Evolutionary conservation across 2,888 invertebrate species (phyloP).

Genomic region (Shargacucullia verbasci): DNA sequence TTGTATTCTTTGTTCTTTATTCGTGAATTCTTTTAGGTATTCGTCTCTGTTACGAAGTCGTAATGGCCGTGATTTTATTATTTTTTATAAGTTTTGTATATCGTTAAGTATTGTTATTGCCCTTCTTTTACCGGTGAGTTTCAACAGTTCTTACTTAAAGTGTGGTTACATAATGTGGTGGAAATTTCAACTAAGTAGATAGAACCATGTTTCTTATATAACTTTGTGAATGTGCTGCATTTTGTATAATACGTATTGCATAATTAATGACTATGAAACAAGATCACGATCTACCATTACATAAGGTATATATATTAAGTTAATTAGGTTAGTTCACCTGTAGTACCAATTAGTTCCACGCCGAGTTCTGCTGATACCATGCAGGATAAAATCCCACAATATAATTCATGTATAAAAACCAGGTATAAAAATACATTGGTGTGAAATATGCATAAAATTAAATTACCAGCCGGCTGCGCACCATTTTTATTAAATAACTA

Average conservation of each 20-base stretch:
- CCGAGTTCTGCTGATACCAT: background rate
- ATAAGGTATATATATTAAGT: too few species aligned
- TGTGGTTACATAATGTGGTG: too few species aligned
- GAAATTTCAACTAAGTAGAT: too few species aligned
- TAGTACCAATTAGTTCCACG: too few species aligned
- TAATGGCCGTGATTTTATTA: slow-evolving; percentile 43
- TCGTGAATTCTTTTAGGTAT: slow-evolving; percentile 46
- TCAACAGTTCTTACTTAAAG: too few species aligned
- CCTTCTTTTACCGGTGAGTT: slow-evolving; percentile 2
- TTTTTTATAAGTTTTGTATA: slow-evolving; percentile 45
- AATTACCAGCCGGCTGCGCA: slow-evolving; percentile 35
- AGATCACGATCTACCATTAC: too few species aligned
- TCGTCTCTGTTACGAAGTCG: slow-evolving; percentile 42
- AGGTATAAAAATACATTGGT: slow-evolving; percentile 9
- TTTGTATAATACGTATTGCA: too few species aligned
- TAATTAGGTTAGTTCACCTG: too few species aligned
- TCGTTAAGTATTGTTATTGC: slow-evolving; percentile 34
- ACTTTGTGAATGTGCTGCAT: too few species aligned
- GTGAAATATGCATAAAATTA: slow-evolving; percentile 45
- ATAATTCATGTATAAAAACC: slow-evolving; percentile 1
- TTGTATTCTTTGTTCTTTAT: slow-evolving; percentile 57
- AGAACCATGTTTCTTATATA: too few species aligned
- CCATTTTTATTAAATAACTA: slow-evolving; percentile 37
- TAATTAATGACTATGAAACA: too few species aligned
- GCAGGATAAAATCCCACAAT: slow-evolving; percentile 3